A percentile compares a stretch with the other conserved stretches of the same genome.
These are phyloP conservation scores for Cephalopachus bancanus DNA, from an alignment of 2,797 vertebrate species.

Conservation along the genomic window DNA sequence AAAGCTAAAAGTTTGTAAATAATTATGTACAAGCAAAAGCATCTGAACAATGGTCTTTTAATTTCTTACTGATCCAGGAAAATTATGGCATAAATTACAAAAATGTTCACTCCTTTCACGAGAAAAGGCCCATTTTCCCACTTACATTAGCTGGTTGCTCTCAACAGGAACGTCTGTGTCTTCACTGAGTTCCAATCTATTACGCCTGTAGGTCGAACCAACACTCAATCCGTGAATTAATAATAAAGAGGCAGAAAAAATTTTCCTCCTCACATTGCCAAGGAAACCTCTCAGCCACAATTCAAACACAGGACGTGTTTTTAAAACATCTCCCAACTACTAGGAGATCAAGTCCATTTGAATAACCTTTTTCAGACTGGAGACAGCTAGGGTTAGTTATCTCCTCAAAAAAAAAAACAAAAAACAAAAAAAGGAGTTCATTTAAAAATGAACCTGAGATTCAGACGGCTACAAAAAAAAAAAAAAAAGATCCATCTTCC, in stretches of 20 bases:
- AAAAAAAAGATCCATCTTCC: conserved; percentile 87
- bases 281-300: conserved; percentile 90
- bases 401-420: conserved; percentile 87
- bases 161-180: conserved; percentile 88
- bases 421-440: conserved; percentile 77
- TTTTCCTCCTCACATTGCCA: conserved; percentile 91
- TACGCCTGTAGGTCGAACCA: conserved; percentile 97
- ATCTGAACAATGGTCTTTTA: neutral
- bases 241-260: conserved; percentile 92
- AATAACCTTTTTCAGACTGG: conserved; percentile 86
- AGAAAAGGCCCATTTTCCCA: conserved; percentile 24
- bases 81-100: conserved; percentile 64
- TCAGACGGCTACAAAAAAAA: conserved; percentile 84
- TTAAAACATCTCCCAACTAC: conserved; percentile 88
- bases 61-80: conserved; percentile 59
- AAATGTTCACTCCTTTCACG: neutral
- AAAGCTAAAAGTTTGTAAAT: conserved; percentile 55
- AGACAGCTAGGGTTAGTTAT: conserved; percentile 88
- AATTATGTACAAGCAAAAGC: conserved; percentile 56
- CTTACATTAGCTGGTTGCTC: conserved; percentile 92
- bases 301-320: conserved; percentile 88
- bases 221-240: conserved; percentile 99
- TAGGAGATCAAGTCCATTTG: conserved; percentile 89
- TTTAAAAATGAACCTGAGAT: conserved; percentile 87
- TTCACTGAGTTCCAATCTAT: conserved; percentile 91